Evolutionary conservation across 2,888 invertebrate species (phyloP).

Genomic region (Bugulina stolonifera): DNA sequence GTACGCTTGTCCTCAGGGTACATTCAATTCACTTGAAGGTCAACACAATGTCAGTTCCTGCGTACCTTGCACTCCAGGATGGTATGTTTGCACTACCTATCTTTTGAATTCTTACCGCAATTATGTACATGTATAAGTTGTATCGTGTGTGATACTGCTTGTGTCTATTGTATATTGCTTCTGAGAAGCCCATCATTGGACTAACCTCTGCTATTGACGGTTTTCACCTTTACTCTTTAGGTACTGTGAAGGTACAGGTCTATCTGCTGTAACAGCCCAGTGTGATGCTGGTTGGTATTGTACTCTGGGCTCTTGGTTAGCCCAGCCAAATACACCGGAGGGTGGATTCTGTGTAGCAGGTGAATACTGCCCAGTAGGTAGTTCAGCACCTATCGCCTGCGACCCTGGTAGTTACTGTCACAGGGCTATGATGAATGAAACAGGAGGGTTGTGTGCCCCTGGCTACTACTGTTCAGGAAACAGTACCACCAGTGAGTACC

Average conservation of each 20-base stretch:
- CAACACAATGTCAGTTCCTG: conserved; percentile 26
- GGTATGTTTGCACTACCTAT: not conserved
- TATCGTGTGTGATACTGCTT: too few species aligned
- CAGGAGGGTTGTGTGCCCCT: conserved; percentile 39
- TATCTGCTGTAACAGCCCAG: conserved; percentile 35
- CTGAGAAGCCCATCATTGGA: too few species aligned
- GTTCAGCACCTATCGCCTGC: conserved; percentile 39
- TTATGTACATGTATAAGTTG: too few species aligned
- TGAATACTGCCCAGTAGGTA: conserved; percentile 46
- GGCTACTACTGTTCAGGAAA: conserved; percentile 47
- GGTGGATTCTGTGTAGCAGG: conserved; percentile 46
- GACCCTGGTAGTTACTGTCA: conserved; percentile 41
- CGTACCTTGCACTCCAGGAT: not conserved
- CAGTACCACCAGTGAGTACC: conserved; percentile 37
- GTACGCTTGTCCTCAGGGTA: conserved; percentile 42
- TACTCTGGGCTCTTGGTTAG: conserved; percentile 36
- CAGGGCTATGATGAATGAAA: conserved; percentile 35
- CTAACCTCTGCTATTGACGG: too few species aligned
- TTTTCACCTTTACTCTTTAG: too few species aligned
- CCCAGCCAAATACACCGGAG: conserved; percentile 41
- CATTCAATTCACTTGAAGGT: conserved; percentile 48
- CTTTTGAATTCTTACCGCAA: too few species aligned
- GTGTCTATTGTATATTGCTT: too few species aligned
- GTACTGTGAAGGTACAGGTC: conserved; percentile 41
- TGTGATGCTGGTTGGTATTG: conserved; percentile 46